Evolutionary conservation across 2,797 vertebrate species (phyloP).

Genomic region (Peromyscus eremicus): DNA sequence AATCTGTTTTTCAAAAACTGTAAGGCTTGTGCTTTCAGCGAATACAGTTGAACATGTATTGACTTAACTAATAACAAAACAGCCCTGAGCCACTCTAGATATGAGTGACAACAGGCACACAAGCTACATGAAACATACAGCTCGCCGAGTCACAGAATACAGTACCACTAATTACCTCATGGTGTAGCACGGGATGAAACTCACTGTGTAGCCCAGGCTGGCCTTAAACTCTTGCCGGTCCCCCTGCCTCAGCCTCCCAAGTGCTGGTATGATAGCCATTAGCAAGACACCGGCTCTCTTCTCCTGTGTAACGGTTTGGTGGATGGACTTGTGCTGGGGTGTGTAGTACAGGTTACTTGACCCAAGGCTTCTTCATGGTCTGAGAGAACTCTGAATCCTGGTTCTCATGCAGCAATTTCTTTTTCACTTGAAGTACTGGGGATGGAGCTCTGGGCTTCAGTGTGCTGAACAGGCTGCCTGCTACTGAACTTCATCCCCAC

Average conservation of each 20-base stretch:
- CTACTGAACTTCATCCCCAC: neutral
- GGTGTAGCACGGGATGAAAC: no score
- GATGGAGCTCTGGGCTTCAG: neutral
- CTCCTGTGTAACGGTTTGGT: neutral
- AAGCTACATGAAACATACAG: neutral
- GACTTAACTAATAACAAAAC: neutral
- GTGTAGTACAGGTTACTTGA: neutral
- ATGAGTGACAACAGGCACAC: neutral
- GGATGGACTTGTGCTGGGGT: neutral
- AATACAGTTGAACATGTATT: neutral
- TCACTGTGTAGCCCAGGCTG: neutral
- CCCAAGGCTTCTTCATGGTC: neutral
- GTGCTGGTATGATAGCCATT: neutral
- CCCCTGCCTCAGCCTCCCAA: neutral
- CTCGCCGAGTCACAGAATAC: no score
- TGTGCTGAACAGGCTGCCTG: no score
- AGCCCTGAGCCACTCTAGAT: neutral
- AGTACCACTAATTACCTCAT: no score
- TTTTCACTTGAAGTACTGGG: neutral
- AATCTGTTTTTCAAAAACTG: neutral
- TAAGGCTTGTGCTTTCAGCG: neutral
- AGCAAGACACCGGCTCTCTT: neutral
- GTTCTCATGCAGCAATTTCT: neutral
- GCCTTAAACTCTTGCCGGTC: neutral
- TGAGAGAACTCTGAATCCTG: neutral